phyloP scores from a whole-genome alignment of 2,113 vertebrate genomes.

The Grammomys dolichurus region DNA sequence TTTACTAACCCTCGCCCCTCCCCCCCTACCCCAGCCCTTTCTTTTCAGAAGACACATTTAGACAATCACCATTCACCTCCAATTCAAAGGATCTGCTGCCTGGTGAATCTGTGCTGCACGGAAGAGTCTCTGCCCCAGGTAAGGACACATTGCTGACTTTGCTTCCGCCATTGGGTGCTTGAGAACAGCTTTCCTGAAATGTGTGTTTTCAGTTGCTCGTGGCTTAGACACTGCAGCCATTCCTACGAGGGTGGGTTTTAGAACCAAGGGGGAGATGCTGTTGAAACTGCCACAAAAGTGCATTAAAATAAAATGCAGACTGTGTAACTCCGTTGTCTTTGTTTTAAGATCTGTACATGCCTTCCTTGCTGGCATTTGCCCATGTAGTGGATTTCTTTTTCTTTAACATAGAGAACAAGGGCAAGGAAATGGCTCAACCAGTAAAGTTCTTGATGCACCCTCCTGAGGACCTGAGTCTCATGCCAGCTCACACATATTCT shows the following conservation, averaged over 20 bases:
- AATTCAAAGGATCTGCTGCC: conserved; percentile 96
- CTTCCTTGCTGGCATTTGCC: background rate
- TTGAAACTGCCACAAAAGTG: conserved; percentile 7
- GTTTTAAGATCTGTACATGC: background rate
- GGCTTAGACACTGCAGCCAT: background rate
- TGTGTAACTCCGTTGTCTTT: background rate
- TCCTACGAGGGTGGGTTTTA: background rate
- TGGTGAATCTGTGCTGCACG: conserved; percentile 91
- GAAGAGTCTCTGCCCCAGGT: conserved; percentile 92
- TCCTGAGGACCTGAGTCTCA: no score
- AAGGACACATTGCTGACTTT: conserved; percentile 73
- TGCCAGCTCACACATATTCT: background rate
- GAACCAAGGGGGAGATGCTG: background rate
- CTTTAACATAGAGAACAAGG: conserved; percentile 17
- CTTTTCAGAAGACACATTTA: conserved; percentile 96
- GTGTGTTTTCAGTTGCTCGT: background rate
- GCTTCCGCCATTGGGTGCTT: conserved; percentile 31
- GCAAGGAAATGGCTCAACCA: background rate
- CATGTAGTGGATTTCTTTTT: conserved; percentile 14
- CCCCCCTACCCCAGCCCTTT: conserved; percentile 91
- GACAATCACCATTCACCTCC: conserved; percentile 98
- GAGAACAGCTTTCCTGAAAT: conserved; percentile 51
- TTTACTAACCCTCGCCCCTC: conserved; percentile 78
- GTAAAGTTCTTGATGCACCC: background rate
- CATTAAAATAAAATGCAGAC: conserved; percentile 33